Evolutionary conservation across 2,888 invertebrate species (phyloP).

Genomic region (Boloria euphrosyne): DNA sequence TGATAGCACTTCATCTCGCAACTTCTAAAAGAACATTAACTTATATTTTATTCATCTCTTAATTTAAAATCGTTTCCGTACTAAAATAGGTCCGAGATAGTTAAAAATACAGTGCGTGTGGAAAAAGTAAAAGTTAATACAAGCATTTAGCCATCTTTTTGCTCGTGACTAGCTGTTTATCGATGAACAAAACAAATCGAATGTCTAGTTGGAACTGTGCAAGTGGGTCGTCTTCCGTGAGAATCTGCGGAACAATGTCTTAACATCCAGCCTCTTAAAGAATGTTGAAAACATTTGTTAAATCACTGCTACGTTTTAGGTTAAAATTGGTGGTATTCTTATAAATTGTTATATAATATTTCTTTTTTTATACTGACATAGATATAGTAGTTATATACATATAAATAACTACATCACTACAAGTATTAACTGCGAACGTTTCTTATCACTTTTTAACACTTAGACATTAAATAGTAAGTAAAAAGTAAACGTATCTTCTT

Average conservation of each 20-base stretch:
- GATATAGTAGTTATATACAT: no score
- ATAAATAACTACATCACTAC: no score
- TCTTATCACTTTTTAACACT: no score
- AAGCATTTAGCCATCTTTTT: background rate
- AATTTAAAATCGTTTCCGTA: no score
- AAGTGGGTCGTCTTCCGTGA: conserved; percentile 74
- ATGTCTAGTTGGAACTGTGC: conserved; percentile 54
- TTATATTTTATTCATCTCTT: no score
- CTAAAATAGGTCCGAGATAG: no score
- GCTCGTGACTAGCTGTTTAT: conserved; percentile 18
- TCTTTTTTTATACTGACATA: background rate
- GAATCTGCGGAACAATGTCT: conserved; percentile 60
- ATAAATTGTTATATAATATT: conserved; percentile 11
- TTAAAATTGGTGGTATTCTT: conserved; percentile 6
- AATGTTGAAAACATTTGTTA: conserved; percentile 33
- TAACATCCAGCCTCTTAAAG: conserved; percentile 41
- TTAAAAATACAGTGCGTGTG: background rate
- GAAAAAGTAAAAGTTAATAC: conserved; percentile 14
- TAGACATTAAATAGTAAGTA: no score
- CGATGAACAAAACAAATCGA: conserved; percentile 36
- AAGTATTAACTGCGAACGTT: no score
- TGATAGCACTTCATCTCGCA: no score
- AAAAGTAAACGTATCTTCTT: background rate
- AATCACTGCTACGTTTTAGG: background rate
- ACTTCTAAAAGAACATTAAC: no score